phyloP scores from a whole-genome alignment of 2,113 vertebrate species.

The Steatornis caripensis region DNA sequence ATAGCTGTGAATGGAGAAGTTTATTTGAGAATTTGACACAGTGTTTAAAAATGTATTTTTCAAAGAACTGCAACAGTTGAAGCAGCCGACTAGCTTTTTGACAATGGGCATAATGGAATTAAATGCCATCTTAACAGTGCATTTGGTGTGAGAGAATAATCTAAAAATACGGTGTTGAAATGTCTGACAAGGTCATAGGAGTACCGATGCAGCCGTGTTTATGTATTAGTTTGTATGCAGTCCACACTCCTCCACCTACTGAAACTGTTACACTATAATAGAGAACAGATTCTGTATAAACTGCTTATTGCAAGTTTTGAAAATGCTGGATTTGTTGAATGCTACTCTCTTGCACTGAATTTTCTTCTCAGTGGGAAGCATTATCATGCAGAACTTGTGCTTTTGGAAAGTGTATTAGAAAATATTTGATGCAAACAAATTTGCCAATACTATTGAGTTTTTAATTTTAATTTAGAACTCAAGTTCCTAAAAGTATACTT shows the following conservation, averaged over 20 bases:
- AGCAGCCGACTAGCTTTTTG: neutral
- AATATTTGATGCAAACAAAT: neutral
- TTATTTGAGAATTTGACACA: neutral
- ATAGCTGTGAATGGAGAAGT: neutral
- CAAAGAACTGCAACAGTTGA: neutral
- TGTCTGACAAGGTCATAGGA: neutral
- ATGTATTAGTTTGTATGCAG: neutral
- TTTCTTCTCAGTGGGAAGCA: neutral
- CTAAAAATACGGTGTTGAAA: slow-evolving; percentile 44
- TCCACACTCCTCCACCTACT: neutral
- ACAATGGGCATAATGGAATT: neutral
- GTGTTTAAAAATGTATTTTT: neutral
- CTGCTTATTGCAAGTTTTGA: neutral
- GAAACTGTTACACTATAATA: neutral
- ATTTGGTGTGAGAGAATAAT: slow-evolving; percentile 5
- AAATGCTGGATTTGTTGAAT: neutral
- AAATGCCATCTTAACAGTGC: neutral
- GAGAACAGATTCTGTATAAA: neutral
- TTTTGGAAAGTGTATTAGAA: neutral
- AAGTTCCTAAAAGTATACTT: neutral
- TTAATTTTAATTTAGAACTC: neutral
- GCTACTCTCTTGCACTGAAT: neutral
- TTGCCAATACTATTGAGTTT: neutral
- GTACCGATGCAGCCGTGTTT: neutral
- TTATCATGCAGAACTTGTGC: neutral